These are phyloP conservation scores for Neodon shergylaensis DNA, from an alignment of 2,113 vertebrate genomes.

Conservation along the genomic window DNA sequence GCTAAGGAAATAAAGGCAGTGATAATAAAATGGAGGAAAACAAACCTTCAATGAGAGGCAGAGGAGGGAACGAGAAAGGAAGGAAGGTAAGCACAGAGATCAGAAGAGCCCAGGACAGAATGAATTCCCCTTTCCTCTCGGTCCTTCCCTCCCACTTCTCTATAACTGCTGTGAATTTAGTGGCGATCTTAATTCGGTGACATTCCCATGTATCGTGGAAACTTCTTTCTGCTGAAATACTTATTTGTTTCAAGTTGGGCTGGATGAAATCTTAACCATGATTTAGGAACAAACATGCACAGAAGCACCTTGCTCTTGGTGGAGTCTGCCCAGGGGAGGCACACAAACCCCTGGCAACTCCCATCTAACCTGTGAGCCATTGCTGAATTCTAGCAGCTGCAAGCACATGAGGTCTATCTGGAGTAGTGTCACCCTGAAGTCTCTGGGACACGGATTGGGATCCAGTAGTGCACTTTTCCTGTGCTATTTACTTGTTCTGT, in stretches of 20 bases:
- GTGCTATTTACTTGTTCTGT: conserved; percentile 48
- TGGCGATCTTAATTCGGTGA: conserved; percentile 58
- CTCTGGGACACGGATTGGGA: neutral
- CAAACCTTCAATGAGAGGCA: neutral
- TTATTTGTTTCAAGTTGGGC: conserved; percentile 60
- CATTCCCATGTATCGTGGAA: neutral
- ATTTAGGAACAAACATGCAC: neutral
- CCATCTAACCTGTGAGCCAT: neutral
- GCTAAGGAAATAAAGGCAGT: neutral
- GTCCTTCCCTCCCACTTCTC: neutral
- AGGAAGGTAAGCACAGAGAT: neutral
- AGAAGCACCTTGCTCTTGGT: neutral
- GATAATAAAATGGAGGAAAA: neutral
- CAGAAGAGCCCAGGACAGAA: neutral
- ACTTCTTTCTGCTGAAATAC: conserved; percentile 47
- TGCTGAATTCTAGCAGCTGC: neutral
- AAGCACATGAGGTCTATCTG: neutral
- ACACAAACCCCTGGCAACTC: neutral
- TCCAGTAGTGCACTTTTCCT: neutral
- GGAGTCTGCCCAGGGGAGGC: neutral
- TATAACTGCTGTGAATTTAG: conserved; percentile 57
- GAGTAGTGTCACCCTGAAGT: neutral
- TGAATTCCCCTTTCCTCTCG: neutral
- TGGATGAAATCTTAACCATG: conserved; percentile 46
- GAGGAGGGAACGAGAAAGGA: neutral